Conservation (phyloP, 1,140 invertebrate genomes). For the Drosophila rhopaloa region DNA sequence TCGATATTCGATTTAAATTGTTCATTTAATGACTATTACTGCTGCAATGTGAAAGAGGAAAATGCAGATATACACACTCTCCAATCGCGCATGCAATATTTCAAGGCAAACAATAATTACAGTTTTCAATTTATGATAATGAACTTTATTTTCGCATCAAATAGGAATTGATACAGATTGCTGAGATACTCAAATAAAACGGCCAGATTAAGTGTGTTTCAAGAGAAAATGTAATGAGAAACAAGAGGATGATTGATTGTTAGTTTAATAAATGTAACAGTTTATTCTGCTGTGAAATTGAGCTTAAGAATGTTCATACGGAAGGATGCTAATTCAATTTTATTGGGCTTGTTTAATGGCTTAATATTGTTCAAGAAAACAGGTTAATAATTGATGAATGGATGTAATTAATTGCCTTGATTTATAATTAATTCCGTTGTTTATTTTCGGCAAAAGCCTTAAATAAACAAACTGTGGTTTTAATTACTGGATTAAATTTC, state of each 20-base stretch:
- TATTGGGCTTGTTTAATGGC: constrained; percentile 4
- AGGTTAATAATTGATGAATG: constrained; percentile 12
- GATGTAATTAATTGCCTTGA: neutral
- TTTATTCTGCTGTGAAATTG: constrained; percentile 25
- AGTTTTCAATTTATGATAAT: constrained; percentile 39
- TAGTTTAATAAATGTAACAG: constrained; percentile 9
- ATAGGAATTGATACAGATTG: constrained; percentile 21
- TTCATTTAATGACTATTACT: constrained; percentile 41
- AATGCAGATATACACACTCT: neutral
- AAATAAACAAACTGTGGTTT: constrained; percentile 5
- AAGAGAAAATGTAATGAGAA: neutral
- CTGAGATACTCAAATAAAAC: constrained; percentile 8
- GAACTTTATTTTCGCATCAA: constrained; percentile 30
- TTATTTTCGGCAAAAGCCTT: constrained; percentile 13
- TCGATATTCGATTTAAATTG: constrained; percentile 61
- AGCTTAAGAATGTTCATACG: constrained; percentile 24
- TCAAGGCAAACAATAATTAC: constrained; percentile 40
- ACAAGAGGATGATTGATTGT: constrained; percentile 36
- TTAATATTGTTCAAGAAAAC: constrained; percentile 3
- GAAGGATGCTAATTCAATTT: constrained; percentile 11
- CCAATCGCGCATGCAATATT: constrained; percentile 15
- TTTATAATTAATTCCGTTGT: constrained; percentile 10
- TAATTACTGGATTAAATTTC: neutral
- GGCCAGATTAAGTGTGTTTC: neutral
- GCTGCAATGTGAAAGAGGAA: constrained; percentile 7